Evolutionary conservation across 2,888 invertebrate genomes (phyloP).

Genomic region (Volucella inflata): DNA sequence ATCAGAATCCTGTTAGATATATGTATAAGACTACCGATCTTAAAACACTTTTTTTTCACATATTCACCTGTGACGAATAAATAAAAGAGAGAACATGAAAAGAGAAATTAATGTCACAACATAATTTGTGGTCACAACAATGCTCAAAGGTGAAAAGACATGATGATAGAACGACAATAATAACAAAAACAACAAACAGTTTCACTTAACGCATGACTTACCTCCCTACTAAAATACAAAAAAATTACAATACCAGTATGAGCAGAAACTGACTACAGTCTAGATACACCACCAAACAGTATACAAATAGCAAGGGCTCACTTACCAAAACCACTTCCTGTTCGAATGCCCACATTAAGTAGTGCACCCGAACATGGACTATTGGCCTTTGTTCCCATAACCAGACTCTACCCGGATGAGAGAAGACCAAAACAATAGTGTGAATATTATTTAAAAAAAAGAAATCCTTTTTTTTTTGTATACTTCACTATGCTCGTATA

Average conservation of each 20-base stretch:
- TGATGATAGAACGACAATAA: slow-evolving; percentile 6
- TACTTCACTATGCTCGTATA: not conserved
- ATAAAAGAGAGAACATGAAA: slow-evolving; percentile 31
- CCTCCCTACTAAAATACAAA: slow-evolving; percentile 35
- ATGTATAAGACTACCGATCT: not conserved
- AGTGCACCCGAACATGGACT: slow-evolving; percentile 58
- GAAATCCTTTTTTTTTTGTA: not conserved
- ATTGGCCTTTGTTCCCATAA: slow-evolving; percentile 48
- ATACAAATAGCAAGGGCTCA: slow-evolving; percentile 42
- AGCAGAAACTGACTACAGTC: too few relatives aligned
- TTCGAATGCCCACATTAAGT: slow-evolving; percentile 43
- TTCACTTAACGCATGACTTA: slow-evolving; percentile 72
- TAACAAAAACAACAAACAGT: slow-evolving; percentile 15
- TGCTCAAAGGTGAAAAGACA: slow-evolving; percentile 55
- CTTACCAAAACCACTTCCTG: slow-evolving; percentile 71
- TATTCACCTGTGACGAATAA: slow-evolving; percentile 50
- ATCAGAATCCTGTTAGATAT: slow-evolving; percentile 39
- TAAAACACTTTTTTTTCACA: slow-evolving; percentile 22
- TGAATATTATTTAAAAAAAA: slow-evolving; percentile 22
- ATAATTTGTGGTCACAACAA: slow-evolving; percentile 58
- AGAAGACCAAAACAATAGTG: slow-evolving; percentile 37
- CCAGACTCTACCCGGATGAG: slow-evolving; percentile 43
- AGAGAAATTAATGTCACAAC: slow-evolving; percentile 64
- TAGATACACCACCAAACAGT: slow-evolving; percentile 1
- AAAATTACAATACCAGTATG: not conserved